These are phyloP conservation scores for Nipponia nippon DNA, from an alignment of 2,113 vertebrate genomes.

Conservation along the genomic window DNA sequence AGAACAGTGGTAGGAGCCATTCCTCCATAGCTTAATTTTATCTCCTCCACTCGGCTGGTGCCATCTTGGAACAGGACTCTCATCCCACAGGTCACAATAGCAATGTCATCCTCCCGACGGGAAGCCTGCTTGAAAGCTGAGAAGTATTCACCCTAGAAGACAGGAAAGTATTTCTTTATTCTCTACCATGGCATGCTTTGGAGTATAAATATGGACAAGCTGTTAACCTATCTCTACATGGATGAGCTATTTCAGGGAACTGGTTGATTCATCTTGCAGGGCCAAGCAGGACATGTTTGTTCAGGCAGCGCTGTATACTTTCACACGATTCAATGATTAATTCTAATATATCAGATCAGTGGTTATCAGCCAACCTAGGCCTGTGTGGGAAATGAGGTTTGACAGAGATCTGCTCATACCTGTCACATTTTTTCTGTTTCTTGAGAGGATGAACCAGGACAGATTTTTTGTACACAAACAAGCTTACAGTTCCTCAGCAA, in stretches of 20 bases:
- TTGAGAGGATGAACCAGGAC: not conserved
- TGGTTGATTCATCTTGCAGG: not conserved
- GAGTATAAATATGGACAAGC: not conserved
- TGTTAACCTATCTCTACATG: not conserved
- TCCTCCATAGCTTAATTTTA: constrained; percentile 89
- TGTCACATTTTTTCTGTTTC: not conserved
- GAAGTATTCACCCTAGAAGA: constrained; percentile 84
- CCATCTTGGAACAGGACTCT: constrained; percentile 80
- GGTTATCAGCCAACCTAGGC: not conserved
- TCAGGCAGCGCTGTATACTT: not conserved
- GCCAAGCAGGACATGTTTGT: not conserved
- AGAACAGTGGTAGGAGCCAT: constrained; percentile 88
- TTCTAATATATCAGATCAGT: not conserved
- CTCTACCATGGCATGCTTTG: not conserved
- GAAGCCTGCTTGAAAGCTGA: constrained; percentile 92
- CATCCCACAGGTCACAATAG: constrained; percentile 92
- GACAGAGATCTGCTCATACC: not conserved
- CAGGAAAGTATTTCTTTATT: not conserved
- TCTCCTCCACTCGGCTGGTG: constrained; percentile 72
- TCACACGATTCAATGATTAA: not conserved
- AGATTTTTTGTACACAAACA: not conserved
- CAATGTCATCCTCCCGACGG: constrained; percentile 93
- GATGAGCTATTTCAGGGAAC: not conserved
- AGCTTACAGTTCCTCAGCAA: not conserved
- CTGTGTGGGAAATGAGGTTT: not conserved